Conservation (phyloP, 2,888 invertebrate genomes). For the Eudemis profundana region DNA sequence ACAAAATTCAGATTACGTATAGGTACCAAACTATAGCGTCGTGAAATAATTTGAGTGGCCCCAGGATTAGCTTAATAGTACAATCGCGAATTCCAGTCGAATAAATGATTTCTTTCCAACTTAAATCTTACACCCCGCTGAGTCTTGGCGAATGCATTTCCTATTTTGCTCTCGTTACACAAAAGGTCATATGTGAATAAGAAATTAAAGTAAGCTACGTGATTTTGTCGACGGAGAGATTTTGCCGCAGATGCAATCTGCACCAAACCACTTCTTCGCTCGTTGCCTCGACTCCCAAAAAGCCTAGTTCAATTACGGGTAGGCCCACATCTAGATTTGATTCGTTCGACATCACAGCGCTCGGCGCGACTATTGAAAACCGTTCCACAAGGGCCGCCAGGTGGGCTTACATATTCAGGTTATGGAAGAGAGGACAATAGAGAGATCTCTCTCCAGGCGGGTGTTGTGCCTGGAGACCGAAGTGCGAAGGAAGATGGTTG, state of each 20-base stretch:
- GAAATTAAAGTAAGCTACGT: neutral
- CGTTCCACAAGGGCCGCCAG: slow-evolving; percentile 60
- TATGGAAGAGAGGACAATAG: too few relatives aligned
- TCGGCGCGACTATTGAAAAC: slow-evolving; percentile 77
- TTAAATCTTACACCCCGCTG: slow-evolving; percentile 19
- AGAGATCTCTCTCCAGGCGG: too few relatives aligned
- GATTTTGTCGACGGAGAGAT: slow-evolving; percentile 1
- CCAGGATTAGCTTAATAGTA: too few relatives aligned
- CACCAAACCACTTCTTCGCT: slow-evolving; percentile 32
- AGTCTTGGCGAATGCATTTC: slow-evolving; percentile 24
- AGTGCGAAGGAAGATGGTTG: too few relatives aligned
- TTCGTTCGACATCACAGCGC: slow-evolving; percentile 78
- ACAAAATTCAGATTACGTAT: too few relatives aligned
- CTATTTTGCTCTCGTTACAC: neutral
- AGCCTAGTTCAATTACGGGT: slow-evolving; percentile 62
- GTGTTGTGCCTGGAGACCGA: too few relatives aligned
- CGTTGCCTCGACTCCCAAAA: slow-evolving; percentile 37
- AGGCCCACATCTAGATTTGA: slow-evolving; percentile 76
- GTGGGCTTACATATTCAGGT: neutral
- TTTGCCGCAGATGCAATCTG: slow-evolving; percentile 25
- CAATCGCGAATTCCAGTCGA: neutral
- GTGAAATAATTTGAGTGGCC: too few relatives aligned
- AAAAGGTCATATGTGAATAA: neutral
- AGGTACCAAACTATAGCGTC: too few relatives aligned
- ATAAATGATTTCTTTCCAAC: slow-evolving; percentile 14